Percentiles rank a stretch among this genome's conserved stretches.
Evolutionary conservation across 2,888 invertebrate genomes (phyloP).

Genomic region (Slavum lentiscoides): DNA sequence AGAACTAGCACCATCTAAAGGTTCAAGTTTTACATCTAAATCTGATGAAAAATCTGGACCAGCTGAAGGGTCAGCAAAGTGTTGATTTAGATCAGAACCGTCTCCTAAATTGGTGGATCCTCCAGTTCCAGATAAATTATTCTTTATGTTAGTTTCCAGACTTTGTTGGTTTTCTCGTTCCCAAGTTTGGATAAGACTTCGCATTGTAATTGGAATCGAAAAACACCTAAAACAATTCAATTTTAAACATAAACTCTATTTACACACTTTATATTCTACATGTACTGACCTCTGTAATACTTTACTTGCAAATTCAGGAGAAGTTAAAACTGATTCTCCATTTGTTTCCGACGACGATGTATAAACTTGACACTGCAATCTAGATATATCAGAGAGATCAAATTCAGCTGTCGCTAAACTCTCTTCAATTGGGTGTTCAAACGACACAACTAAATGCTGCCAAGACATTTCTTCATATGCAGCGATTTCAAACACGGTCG

Average conservation of each 20-base stretch:
- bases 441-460: constrained; percentile 84
- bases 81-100: constrained; percentile 40
- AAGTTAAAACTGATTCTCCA: constrained; percentile 59
- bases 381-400: constrained; percentile 78
- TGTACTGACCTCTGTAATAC: constrained; percentile 73
- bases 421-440: constrained; percentile 91
- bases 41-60: constrained; percentile 52
- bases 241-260: constrained; percentile 3
- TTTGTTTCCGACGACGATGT: constrained; percentile 65
- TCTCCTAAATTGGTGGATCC: constrained; percentile 48
- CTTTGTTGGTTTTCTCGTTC: constrained; percentile 67
- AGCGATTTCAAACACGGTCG: constrained; percentile 80
- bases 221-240: constrained; percentile 65
- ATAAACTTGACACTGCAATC: constrained; percentile 77
- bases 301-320: constrained; percentile 66
- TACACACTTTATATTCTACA: not conserved
- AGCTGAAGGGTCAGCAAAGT: constrained; percentile 41
- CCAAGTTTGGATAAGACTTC: constrained; percentile 85
- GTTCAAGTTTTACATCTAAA: constrained; percentile 47
- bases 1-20: constrained; percentile 44
- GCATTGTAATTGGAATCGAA: constrained; percentile 89
- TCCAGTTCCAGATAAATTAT: constrained; percentile 50
- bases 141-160: constrained; percentile 31
- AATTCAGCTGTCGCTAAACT: constrained; percentile 91
- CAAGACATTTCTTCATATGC: constrained; percentile 67